A percentile compares a stretch with the other conserved stretches of the same genome.
phyloP scores from a whole-genome alignment of 2,113 vertebrate species.

The Eulemur macaco region DNA sequence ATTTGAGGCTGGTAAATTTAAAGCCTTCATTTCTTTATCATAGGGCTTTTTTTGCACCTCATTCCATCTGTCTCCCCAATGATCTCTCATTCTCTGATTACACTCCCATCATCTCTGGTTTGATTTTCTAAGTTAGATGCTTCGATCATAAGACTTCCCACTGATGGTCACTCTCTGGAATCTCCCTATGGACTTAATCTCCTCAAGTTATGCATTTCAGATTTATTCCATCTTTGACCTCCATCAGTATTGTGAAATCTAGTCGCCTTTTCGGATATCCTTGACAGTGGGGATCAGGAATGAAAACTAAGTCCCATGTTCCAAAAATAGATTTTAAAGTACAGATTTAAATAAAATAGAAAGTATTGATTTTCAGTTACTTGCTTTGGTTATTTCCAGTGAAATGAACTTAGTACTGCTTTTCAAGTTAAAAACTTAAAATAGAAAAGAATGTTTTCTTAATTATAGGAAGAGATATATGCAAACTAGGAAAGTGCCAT shows the following conservation, averaged over 20 bases:
- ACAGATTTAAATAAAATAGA: background rate
- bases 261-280: background rate
- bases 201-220: background rate
- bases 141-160: background rate
- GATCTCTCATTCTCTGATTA: slow-evolving; percentile 24
- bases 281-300: background rate
- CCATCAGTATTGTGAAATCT: background rate
- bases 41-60: background rate
- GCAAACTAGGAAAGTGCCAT: background rate
- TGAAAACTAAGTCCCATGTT: background rate
- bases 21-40: background rate
- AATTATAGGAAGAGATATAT: slow-evolving; percentile 17
- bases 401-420: background rate
- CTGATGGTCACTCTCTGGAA: background rate
- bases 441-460: slow-evolving; percentile 54
- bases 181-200: background rate
- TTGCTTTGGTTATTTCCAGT: background rate
- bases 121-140: background rate
- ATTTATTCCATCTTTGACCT: background rate
- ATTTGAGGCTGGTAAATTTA: background rate
- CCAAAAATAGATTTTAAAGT: background rate
- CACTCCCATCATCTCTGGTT: background rate
- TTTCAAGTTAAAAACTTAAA: slow-evolving; percentile 17
- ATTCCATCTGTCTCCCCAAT: slow-evolving; percentile 8
- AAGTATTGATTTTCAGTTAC: background rate